Evolutionary conservation across 2,888 invertebrate species (phyloP).

Genomic region (Catocala sponsa): DNA sequence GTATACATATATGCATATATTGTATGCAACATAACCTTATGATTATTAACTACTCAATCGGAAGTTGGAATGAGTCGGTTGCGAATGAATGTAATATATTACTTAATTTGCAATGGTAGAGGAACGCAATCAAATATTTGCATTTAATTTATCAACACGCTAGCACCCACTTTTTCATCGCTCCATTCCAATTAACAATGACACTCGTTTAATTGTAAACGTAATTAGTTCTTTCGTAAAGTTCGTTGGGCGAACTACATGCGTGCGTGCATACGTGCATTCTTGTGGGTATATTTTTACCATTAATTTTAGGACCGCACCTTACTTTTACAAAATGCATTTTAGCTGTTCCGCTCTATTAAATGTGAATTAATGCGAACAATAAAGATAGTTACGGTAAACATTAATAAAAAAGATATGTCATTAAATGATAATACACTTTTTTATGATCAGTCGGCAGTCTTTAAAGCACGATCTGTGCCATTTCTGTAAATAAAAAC

Average conservation of each 20-base stretch:
- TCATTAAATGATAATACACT: constrained; percentile 28
- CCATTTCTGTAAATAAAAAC: too few species aligned
- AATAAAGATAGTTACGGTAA: constrained; percentile 7
- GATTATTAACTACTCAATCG: constrained; percentile 28
- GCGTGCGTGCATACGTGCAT: constrained; percentile 24
- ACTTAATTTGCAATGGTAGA: constrained; percentile 38
- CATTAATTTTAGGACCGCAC: constrained; percentile 23
- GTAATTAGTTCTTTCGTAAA: constrained; percentile 68
- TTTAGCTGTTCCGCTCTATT: constrained; percentile 18
- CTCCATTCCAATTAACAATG: constrained; percentile 70
- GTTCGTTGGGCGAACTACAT: constrained; percentile 40
- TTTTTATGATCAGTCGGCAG: constrained; percentile 19
- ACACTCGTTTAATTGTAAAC: constrained; percentile 74
- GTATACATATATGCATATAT: too few species aligned
- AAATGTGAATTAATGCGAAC: constrained; percentile 17
- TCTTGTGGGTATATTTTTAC: neutral
- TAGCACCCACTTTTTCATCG: constrained; percentile 72
- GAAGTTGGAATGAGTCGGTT: constrained; percentile 41
- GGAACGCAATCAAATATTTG: constrained; percentile 63
- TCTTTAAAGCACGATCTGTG: neutral
- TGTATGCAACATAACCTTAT: constrained; percentile 8
- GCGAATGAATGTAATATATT: constrained; percentile 40
- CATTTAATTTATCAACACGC: constrained; percentile 74
- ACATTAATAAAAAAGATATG: constrained; percentile 25
- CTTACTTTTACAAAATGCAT: constrained; percentile 14